A percentile compares a stretch with the other conserved stretches of the same genome.
phyloP scores from a whole-genome alignment of 2,797 vertebrate genomes.

The Dipus sagitta region DNA sequence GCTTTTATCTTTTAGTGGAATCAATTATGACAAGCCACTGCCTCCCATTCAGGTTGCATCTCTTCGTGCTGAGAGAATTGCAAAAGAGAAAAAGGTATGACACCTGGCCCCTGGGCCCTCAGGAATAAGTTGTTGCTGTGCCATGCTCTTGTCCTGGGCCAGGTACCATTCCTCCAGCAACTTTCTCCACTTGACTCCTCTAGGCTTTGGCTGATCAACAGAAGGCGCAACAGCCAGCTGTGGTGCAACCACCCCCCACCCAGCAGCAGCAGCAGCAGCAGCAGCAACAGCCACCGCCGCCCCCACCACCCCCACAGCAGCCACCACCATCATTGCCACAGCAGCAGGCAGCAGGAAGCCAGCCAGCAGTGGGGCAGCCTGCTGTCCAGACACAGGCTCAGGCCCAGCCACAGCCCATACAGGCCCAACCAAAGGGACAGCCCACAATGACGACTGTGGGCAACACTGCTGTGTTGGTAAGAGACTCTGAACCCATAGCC shows the following conservation, averaged over 20 bases:
- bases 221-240: slow-evolving; percentile 92
- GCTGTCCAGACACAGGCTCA: slow-evolving; percentile 67
- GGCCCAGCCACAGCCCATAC: slow-evolving; percentile 75
- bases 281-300: slow-evolving; percentile 61
- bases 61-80: slow-evolving; percentile 92
- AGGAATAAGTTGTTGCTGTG: no score
- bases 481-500: slow-evolving; percentile 47
- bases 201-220: slow-evolving; percentile 93
- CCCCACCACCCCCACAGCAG: slow-evolving; percentile 64
- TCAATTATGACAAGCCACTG: slow-evolving; percentile 93
- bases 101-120: accelerated
- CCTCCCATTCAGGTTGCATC: slow-evolving; percentile 93
- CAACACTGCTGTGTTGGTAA: slow-evolving; percentile 92
- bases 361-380: slow-evolving; percentile 82
- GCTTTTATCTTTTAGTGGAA: slow-evolving; percentile 86
- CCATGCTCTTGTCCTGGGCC: not conserved
- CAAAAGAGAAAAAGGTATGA: slow-evolving; percentile 94
- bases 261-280: slow-evolving; percentile 70
- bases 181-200: accelerated
- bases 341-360: slow-evolving; percentile 80
- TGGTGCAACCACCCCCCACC: slow-evolving; percentile 47
- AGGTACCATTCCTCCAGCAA: not conserved
- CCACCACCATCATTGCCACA: slow-evolving; percentile 85
- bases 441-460: slow-evolving; percentile 87
- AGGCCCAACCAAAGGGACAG: slow-evolving; percentile 84